Conservation (phyloP, 2,888 invertebrate species). For the Parelbella ahira region DNA sequence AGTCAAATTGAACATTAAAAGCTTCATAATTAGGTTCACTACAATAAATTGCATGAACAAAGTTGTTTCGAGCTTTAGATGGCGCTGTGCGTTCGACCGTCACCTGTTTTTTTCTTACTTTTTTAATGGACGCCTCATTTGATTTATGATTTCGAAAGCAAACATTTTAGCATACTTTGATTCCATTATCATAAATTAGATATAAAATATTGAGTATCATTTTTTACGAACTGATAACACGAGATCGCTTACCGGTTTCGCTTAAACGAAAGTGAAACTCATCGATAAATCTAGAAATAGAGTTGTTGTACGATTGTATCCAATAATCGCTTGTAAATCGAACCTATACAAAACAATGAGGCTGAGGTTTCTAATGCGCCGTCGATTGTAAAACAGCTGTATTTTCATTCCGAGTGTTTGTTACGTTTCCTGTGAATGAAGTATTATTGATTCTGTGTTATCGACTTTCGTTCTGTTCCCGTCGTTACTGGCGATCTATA, state of each 20-base stretch:
- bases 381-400: constrained; percentile 9
- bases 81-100: constrained; percentile 10
- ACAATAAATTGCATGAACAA: too few relatives aligned
- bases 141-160: constrained; percentile 33
- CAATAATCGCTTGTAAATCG: constrained; percentile 37
- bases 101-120: constrained; percentile 9
- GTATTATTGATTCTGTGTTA: constrained; percentile 7
- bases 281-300: constrained; percentile 37
- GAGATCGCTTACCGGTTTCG: constrained; percentile 16
- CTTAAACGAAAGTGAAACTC: constrained; percentile 37
- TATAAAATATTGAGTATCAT: constrained; percentile 22
- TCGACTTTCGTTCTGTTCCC: constrained; percentile 8
- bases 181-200: constrained; percentile 32
- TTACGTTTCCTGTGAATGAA: constrained; percentile 11
- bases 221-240: constrained; percentile 20
- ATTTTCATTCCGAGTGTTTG: constrained; percentile 14
- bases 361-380: constrained; percentile 33
- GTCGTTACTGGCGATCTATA: too few relatives aligned
- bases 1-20: constrained; percentile 8
- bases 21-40: too few relatives aligned
- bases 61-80: constrained; percentile 4
- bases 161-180: constrained; percentile 30
- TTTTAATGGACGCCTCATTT: constrained; percentile 27
- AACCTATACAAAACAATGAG: constrained; percentile 35
- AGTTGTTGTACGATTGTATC: constrained; percentile 36